Evolutionary conservation across 2,797 vertebrate species (phyloP).

Genomic region (Tokudaia muenninki): DNA sequence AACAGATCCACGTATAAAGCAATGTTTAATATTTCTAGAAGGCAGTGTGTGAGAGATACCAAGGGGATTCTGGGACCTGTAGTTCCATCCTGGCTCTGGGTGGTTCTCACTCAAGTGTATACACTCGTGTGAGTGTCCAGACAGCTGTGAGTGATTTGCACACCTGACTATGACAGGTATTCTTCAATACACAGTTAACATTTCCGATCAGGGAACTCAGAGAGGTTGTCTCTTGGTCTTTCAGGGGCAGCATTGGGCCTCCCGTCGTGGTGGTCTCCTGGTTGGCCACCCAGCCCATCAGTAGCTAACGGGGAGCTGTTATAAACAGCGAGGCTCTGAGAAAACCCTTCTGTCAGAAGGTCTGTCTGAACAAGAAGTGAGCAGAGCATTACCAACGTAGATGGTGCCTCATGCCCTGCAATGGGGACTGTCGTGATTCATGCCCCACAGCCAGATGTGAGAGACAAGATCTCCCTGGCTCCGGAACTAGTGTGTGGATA

Average conservation of each 20-base stretch:
- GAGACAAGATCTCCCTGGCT: not conserved
- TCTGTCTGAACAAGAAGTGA: not conserved
- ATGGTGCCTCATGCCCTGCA: too few relatives aligned
- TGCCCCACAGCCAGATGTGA: too few relatives aligned
- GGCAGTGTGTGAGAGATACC: rapidly evolving
- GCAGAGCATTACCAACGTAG: not conserved
- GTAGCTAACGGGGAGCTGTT: too few relatives aligned
- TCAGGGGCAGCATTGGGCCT: not conserved
- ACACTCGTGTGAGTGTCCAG: not conserved
- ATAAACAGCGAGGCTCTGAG: not conserved
- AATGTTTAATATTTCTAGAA: not conserved
- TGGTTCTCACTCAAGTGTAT: rapidly evolving
- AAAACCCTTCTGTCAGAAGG: not conserved
- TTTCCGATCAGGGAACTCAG: not conserved
- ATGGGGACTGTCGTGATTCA: not conserved
- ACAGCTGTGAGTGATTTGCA: rapidly evolving
- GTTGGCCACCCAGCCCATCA: too few relatives aligned
- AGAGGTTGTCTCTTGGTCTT: not conserved
- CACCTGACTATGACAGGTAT: rapidly evolving
- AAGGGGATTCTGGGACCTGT: not conserved
- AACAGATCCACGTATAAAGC: too few relatives aligned
- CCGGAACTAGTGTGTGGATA: not conserved
- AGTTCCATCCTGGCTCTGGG: rapidly evolving
- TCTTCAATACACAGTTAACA: not conserved
- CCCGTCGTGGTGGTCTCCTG: rapidly evolving